Conservation (phyloP, 2,113 vertebrate species). For the Sebastes fasciatus region DNA sequence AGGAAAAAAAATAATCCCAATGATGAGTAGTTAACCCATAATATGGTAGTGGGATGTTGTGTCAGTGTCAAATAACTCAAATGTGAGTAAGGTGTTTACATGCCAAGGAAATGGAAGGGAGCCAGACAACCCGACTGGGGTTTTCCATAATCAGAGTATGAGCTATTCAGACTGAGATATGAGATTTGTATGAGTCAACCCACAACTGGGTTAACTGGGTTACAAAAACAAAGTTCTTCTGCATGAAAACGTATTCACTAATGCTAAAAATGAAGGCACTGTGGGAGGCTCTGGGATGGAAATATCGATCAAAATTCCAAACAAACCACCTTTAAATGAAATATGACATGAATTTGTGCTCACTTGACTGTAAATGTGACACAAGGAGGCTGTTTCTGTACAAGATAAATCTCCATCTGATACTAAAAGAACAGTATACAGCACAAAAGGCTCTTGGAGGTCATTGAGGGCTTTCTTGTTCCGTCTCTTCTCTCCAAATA, state of each 20-base stretch:
- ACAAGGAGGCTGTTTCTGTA: not conserved
- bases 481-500: conserved; percentile 41
- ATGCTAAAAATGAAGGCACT: conserved; percentile 43
- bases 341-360: not conserved
- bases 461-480: conserved; percentile 45
- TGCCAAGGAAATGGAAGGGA: conserved; percentile 24
- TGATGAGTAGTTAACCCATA: not conserved
- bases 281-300: conserved; percentile 18
- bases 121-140: conserved; percentile 17
- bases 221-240: conserved; percentile 52
- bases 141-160: conserved; percentile 36
- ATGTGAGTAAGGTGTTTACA: conserved; percentile 31
- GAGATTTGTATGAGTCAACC: conserved; percentile 42
- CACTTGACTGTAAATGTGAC: conserved; percentile 1
- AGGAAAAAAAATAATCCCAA: not conserved
- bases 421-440: not conserved
- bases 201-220: conserved; percentile 32
- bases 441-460: conserved; percentile 7
- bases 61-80: conserved; percentile 1
- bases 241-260: conserved; percentile 18
- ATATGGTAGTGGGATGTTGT: not conserved
- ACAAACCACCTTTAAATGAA: conserved; percentile 29
- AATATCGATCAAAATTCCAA: conserved; percentile 17
- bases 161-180: conserved; percentile 43
- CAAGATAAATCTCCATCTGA: conserved; percentile 5